A percentile compares a stretch with the other conserved stretches of the same genome.
phyloP scores from a whole-genome alignment of 2,113 vertebrate genomes.

The Hemiscyllium ocellatum region DNA sequence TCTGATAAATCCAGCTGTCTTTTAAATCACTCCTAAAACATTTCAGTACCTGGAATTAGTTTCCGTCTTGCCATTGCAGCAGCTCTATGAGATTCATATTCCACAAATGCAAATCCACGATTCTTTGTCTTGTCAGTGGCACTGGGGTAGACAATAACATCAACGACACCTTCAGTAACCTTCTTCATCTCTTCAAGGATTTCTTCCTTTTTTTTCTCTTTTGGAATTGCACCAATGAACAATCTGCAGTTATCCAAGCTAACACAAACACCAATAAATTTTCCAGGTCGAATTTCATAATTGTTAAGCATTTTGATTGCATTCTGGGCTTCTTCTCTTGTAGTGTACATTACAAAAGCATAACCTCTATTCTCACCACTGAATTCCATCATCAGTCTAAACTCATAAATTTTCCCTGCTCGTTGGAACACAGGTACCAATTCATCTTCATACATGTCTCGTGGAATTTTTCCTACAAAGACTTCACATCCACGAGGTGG shows the following conservation, averaged over 20 bases:
- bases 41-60: slow-evolving; percentile 72
- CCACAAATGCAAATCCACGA: slow-evolving; percentile 89
- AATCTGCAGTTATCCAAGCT: slow-evolving; percentile 92
- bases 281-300: slow-evolving; percentile 80
- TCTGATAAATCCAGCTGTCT: neutral
- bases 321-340: slow-evolving; percentile 75
- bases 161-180: slow-evolving; percentile 84
- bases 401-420: slow-evolving; percentile 84
- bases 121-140: slow-evolving; percentile 78
- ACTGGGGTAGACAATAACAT: slow-evolving; percentile 87
- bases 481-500: slow-evolving; percentile 94
- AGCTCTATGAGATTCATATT: slow-evolving; percentile 90
- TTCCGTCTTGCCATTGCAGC: slow-evolving; percentile 86
- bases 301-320: slow-evolving; percentile 86
- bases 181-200: slow-evolving; percentile 88
- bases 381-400: slow-evolving; percentile 96
- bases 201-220: slow-evolving; percentile 86
- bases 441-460: slow-evolving; percentile 89
- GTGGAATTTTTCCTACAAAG: slow-evolving; percentile 93
- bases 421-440: slow-evolving; percentile 85
- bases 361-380: slow-evolving; percentile 93
- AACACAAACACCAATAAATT: slow-evolving; percentile 86
- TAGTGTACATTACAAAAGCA: slow-evolving; percentile 90
- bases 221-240: slow-evolving; percentile 88
- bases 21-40: neutral